Conservation (phyloP, 2,113 vertebrate genomes). For the Lophotis ruficrista region DNA sequence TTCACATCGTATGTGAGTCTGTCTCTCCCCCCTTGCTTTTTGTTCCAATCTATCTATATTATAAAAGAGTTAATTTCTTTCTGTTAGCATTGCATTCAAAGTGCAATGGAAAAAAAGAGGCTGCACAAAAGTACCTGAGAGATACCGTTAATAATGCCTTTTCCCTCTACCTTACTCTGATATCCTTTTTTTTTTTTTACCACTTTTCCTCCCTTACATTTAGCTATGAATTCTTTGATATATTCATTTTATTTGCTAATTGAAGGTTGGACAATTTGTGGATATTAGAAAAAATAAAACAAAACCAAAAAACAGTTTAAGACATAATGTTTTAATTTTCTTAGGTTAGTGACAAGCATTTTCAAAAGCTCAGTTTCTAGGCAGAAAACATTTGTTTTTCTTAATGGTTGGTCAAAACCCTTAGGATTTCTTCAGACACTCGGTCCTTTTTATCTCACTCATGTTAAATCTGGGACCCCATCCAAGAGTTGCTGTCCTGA, state of each 20-base stretch:
- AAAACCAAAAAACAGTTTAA: not conserved
- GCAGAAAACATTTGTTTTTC: not conserved
- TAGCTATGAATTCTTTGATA: not conserved
- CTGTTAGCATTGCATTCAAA: not conserved
- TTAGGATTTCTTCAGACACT: not conserved
- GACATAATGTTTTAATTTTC: not conserved
- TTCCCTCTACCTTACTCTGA: not conserved
- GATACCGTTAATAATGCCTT: not conserved
- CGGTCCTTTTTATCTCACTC: not conserved
- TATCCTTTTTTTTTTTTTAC: not conserved
- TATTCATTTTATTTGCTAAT: not conserved
- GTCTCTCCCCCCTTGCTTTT: not conserved
- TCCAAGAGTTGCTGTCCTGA: constrained; percentile 9
- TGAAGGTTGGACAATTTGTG: not conserved
- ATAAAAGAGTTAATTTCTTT: not conserved
- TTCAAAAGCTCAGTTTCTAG: not conserved
- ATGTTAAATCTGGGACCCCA: not conserved
- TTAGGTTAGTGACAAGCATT: not conserved
- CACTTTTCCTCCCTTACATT: not conserved
- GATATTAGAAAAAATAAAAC: not conserved
- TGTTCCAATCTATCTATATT: not conserved
- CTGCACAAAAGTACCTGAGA: not conserved
- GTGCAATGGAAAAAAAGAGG: not conserved
- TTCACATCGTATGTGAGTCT: not conserved
- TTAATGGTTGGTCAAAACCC: not conserved